These are phyloP conservation scores for Mus pahari DNA, from an alignment of 2,113 vertebrate genomes.

Conservation along the genomic window DNA sequence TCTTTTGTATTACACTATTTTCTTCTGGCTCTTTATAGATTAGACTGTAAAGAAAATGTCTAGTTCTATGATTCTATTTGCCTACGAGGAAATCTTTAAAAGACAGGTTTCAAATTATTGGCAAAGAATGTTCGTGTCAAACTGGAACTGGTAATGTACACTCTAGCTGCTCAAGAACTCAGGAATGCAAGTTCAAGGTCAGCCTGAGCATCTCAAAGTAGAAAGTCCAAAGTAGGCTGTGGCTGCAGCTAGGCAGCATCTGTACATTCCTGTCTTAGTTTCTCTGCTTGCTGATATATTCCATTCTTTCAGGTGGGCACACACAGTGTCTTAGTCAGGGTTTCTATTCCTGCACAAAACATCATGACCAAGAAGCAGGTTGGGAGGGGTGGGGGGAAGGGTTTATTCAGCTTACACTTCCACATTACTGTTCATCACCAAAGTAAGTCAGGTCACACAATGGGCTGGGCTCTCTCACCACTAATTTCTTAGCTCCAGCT, in stretches of 20 bases:
- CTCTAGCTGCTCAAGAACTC: neutral
- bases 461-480: too few species aligned
- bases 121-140: neutral
- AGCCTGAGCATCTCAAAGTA: neutral
- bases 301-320: neutral
- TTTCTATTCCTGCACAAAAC: too few species aligned
- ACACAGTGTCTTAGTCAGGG: too few species aligned
- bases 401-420: too few species aligned
- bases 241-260: too few species aligned
- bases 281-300: neutral
- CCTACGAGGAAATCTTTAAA: slow-evolving; percentile 35
- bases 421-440: too few species aligned
- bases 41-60: neutral
- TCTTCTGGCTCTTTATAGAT: neutral
- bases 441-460: too few species aligned
- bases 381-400: too few species aligned
- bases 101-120: neutral
- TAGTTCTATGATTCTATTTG: neutral
- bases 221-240: accelerated
- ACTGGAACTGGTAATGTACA: neutral
- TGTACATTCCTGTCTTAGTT: neutral
- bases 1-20: slow-evolving; percentile 9
- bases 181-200: neutral
- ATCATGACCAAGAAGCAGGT: too few species aligned
- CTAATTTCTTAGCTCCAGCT: too few species aligned